Base-by-base conservation (phyloP, 2,113 vertebrate genomes). In the Corvus moneduloides region DNA sequence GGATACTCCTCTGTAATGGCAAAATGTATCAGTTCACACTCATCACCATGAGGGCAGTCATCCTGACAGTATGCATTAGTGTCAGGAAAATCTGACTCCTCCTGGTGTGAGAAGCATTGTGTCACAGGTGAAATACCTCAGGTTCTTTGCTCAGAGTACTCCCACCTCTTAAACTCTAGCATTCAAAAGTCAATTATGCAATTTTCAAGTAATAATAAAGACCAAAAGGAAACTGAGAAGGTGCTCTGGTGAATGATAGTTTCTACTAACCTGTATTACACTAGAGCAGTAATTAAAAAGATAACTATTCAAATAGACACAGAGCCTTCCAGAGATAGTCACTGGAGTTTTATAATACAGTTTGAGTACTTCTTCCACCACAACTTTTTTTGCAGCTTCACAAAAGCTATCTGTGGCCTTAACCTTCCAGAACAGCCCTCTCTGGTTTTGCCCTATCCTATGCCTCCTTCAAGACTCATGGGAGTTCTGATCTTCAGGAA, bases 11-110 rank as follows among this genome's bases (percentile, higher is more conserved):
- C 82, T 75, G 61, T 94, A 93, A 96, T 61, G 49, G 93, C 44
- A 96, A 92, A 88, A 72, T 22, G 11, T 61, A 68, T 95, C 95
- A 96, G 64, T 56, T 95, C 76, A 92, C 94, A 96, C 94, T 96
- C 94, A 93, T 72, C 83, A 94, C 61, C n/a, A 27, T 13, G 44
- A 79, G 56, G 63, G 79, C 83, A 93, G 56, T 75, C 56, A 37
- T 78, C 37, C 64, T 75, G 64, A 84, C n/a, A 78, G 72, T 43
- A 81, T 95, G 92, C 88, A 84, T 95, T 89, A 92, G 22, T 28
- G 85, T 93, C 52, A 75, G 73, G 79, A 84, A 92, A 92, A 89
- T 56, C 35, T 86, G 94, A 75, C 52, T 81, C 48, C 64, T 95
- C 35, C 51, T 93, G 52, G 64, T 90, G 79, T 81, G 56, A 95